These are phyloP conservation scores for Hephaestus fuliginosus DNA, from an alignment of 2,797 vertebrate species.

Conservation along the genomic window DNA sequence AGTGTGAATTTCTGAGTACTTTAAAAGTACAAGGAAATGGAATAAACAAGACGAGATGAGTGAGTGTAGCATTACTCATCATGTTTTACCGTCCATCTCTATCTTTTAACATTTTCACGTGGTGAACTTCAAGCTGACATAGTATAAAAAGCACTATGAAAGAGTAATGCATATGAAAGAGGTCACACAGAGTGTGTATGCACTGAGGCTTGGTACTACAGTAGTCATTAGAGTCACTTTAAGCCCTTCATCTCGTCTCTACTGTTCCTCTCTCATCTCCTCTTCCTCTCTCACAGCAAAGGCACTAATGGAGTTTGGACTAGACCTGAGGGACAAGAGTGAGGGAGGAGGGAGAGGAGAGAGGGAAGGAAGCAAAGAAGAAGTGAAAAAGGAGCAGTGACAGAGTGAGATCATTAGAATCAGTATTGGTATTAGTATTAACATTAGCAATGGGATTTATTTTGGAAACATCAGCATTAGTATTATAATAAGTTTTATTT, in stretches of 20 bases:
- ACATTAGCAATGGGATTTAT: slow-evolving; percentile 51
- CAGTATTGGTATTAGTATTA: slow-evolving; percentile 52
- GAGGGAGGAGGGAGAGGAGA: slow-evolving; percentile 5
- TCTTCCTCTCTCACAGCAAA: slow-evolving; percentile 43
- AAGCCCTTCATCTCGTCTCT: slow-evolving; percentile 60
- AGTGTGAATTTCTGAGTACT: background rate
- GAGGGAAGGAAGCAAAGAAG: slow-evolving; percentile 18
- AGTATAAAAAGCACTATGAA: slow-evolving; percentile 22
- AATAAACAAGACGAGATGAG: slow-evolving; percentile 3
- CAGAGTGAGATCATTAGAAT: slow-evolving; percentile 44
- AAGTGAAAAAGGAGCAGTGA: slow-evolving; percentile 26
- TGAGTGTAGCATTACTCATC: background rate
- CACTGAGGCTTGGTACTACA: slow-evolving; percentile 41
- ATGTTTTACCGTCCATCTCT: background rate
- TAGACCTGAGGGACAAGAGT: slow-evolving; percentile 63
- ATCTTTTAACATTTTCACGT: slow-evolving; percentile 19
- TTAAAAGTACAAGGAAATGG: background rate
- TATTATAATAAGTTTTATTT: slow-evolving; percentile 63
- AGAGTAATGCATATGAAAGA: slow-evolving; percentile 38
- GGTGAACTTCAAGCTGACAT: slow-evolving; percentile 11
- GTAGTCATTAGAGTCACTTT: slow-evolving; percentile 71
- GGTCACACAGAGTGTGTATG: slow-evolving; percentile 44
- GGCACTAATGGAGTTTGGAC: slow-evolving; percentile 73
- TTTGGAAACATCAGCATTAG: slow-evolving; percentile 44
- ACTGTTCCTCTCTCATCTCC: slow-evolving; percentile 51